Percentiles rank a stretch among this genome's conserved stretches.
Conservation (phyloP, 2,113 vertebrate genomes). For the Megaceryle maxima region DNA sequence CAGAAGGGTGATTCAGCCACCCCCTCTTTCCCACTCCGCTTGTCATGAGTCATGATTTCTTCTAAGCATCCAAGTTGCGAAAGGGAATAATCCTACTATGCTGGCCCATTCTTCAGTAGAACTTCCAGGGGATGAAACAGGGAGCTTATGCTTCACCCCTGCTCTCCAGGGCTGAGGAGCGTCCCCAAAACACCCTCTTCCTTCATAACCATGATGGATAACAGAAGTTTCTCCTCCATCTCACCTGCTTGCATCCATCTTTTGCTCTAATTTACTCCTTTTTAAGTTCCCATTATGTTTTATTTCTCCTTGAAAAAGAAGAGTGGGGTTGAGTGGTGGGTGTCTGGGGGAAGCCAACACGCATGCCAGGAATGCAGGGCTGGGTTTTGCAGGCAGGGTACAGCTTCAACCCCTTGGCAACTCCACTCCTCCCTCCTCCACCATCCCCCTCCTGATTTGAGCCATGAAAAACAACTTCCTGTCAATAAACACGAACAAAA, state of each 20-base stretch:
- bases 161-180: neutral
- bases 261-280: neutral
- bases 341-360: neutral
- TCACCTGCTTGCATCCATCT: neutral
- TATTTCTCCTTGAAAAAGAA: neutral
- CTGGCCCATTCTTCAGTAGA: neutral
- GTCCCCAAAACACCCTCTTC: neutral
- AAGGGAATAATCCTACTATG: neutral
- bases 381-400: neutral
- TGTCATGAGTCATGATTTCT: neutral
- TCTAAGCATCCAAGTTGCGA: neutral
- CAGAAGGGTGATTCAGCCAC: accelerated
- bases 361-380: neutral
- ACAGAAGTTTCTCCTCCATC: neutral
- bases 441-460: constrained; percentile 11
- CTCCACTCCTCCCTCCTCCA: neutral
- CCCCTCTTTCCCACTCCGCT: accelerated
- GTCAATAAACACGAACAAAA: constrained; percentile 80
- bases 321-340: neutral
- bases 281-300: accelerated
- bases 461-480: constrained; percentile 77
- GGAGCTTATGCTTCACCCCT: neutral
- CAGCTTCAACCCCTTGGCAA: neutral
- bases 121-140: neutral
- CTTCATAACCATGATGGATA: neutral